Evolutionary conservation across 2,797 vertebrate genomes (phyloP), one percentile per base, ranked within the genome.

Genomic region (Parambassis ranga): DNA sequence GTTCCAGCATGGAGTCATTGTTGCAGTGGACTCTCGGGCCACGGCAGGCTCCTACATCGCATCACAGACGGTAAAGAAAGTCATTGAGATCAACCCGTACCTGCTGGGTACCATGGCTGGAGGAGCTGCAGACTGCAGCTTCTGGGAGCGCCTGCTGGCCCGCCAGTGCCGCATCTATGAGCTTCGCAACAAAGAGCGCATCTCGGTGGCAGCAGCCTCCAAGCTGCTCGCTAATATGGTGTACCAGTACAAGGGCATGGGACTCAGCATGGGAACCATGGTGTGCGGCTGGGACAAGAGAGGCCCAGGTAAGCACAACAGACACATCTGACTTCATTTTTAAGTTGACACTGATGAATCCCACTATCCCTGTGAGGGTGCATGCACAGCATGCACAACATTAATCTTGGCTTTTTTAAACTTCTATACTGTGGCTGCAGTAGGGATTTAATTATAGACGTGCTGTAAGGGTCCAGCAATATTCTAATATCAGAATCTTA

Each of bases 221-320:
- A 96, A 97, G 51, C 89, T 97, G 65, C 91, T 97, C 1, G 96
- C 96, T 14, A 98, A 97, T 89, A 97, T 98, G 96, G 95, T 97
- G 33, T 98, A 97, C 81, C 95, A 97, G 85, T 96, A 96, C 89
- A 96, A 96, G 73, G 95, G 95, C 71, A 95, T 96, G 95, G 95
- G 95, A 4, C 94, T 97, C 46, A 95, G 94, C 85, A 96, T 97
- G 95, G 95, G 95, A 31, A 97, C 96, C 84, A 97, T 97, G 96
- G 95, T 97, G 72, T 96, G 95, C 65, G 95, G 95, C 76, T 97
- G 96, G 95, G 95, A 97, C 89, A 97, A 97, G 87, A 91, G 94
- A 83, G 95, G 95, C 1, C 94, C 95, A 78, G 95, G 95, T 94
- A 91, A 90, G 51, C 62, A 27, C 15, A 18, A 24, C 39, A 28